phyloP scores from a whole-genome alignment of 2,113 vertebrate species.

The Plecturocebus donacophilus region DNA sequence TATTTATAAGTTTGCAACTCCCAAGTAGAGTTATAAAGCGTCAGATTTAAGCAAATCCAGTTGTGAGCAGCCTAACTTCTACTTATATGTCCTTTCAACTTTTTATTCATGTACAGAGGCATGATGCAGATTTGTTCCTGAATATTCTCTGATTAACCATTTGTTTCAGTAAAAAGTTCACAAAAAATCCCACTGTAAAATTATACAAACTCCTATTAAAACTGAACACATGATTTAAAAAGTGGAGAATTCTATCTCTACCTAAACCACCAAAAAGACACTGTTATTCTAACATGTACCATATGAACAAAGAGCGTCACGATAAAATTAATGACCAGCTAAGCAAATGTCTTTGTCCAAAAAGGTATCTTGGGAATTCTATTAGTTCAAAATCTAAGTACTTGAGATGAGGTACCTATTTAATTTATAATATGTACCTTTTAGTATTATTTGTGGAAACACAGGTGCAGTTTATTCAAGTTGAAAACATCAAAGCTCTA shows the following conservation, averaged over 20 bases:
- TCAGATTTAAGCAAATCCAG: conserved; percentile 95
- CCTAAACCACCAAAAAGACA: conserved; percentile 46
- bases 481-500: conserved; percentile 42
- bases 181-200: conserved; percentile 69
- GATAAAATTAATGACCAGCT: conserved; percentile 50
- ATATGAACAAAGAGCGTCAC: not conserved
- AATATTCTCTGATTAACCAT: conserved; percentile 83
- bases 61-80: conserved; percentile 91
- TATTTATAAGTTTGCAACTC: conserved; percentile 97
- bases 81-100: conserved; percentile 91
- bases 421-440: conserved; percentile 27
- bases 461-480: conserved; percentile 48
- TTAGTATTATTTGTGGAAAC: conserved; percentile 26
- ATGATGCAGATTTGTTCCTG: conserved; percentile 82
- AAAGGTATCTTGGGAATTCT: not conserved
- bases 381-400: not conserved
- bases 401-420: conserved; percentile 42
- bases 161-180: conserved; percentile 78
- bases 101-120: conserved; percentile 84
- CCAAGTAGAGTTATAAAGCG: conserved; percentile 94
- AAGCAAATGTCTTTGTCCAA: conserved; percentile 35
- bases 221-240: conserved; percentile 53
- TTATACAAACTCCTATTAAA: conserved; percentile 39
- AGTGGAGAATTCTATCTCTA: conserved; percentile 54
- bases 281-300: conserved; percentile 50